These are phyloP conservation scores for Andinoacara biseriatus DNA, from an alignment of 2,113 vertebrate genomes.

Conservation along the genomic window DNA sequence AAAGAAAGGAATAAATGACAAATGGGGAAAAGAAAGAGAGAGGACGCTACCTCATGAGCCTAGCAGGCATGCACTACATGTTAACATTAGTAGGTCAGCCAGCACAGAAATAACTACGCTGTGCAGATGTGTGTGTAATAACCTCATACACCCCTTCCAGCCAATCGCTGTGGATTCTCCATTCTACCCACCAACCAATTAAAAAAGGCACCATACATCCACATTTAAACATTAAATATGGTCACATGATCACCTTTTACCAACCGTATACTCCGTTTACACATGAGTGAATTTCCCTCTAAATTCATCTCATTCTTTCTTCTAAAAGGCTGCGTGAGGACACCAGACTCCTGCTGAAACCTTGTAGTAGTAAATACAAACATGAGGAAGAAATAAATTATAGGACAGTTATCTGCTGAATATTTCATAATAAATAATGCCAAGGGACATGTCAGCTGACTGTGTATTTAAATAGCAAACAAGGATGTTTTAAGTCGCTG, in stretches of 20 bases:
- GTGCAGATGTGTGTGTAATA: constrained; percentile 51
- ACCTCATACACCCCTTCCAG: constrained; percentile 39
- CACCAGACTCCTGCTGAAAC: neutral
- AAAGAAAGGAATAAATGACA: constrained; percentile 6
- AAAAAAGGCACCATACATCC: constrained; percentile 36
- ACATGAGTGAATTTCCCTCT: constrained; percentile 43
- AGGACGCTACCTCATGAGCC: constrained; percentile 73
- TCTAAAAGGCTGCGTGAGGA: neutral
- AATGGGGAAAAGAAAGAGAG: neutral
- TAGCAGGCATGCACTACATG: constrained; percentile 74
- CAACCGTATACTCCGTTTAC: constrained; percentile 52
- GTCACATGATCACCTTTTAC: constrained; percentile 45
- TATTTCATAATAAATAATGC: neutral
- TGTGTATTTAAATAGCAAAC: neutral
- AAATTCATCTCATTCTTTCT: neutral
- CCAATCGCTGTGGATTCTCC: constrained; percentile 35
- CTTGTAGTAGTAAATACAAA: neutral
- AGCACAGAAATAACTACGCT: constrained; percentile 74
- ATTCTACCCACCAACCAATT: constrained; percentile 38
- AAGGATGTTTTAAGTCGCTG: neutral
- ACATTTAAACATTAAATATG: constrained; percentile 32
- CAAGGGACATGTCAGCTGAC: neutral
- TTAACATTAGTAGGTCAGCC: constrained; percentile 79
- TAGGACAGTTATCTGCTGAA: neutral
- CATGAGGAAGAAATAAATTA: neutral